Conservation (phyloP, 2,113 vertebrate genomes). For the Erythrocebus patas region DNA sequence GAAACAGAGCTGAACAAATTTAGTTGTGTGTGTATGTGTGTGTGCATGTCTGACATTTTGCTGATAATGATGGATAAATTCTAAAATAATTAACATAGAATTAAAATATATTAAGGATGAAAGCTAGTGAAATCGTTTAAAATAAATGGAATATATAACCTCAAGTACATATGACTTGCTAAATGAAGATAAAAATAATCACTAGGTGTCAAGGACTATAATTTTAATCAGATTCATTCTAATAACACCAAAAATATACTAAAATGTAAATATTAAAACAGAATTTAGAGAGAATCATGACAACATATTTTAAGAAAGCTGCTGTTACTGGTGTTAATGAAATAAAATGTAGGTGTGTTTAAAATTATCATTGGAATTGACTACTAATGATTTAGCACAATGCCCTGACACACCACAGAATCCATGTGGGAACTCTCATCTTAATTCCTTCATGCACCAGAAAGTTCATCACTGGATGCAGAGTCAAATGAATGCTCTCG, state of each 20-base stretch:
- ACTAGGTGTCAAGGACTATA: not conserved
- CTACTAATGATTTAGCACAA: not conserved
- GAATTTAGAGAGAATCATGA: not conserved
- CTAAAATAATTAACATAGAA: not conserved
- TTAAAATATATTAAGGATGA: slow-evolving; percentile 12
- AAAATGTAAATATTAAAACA: slow-evolving; percentile 7
- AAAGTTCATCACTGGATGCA: not conserved
- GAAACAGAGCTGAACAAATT: not conserved
- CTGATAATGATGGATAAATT: not conserved
- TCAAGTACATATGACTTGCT: not conserved
- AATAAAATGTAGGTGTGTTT: not conserved
- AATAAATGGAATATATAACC: not conserved
- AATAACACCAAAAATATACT: not conserved
- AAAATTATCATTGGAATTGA: not conserved
- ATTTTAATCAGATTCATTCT: not conserved
- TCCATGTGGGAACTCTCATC: not conserved
- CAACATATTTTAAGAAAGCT: not conserved
- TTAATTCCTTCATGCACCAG: not conserved
- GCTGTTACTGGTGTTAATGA: not conserved
- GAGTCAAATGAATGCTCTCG: not conserved
- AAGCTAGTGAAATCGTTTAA: not conserved
- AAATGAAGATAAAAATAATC: not conserved
- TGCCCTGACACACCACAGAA: not conserved
- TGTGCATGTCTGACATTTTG: not conserved
- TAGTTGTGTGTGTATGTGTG: not conserved